Conservation (phyloP, 2,113 vertebrate species). For the Thermophis baileyi region DNA sequence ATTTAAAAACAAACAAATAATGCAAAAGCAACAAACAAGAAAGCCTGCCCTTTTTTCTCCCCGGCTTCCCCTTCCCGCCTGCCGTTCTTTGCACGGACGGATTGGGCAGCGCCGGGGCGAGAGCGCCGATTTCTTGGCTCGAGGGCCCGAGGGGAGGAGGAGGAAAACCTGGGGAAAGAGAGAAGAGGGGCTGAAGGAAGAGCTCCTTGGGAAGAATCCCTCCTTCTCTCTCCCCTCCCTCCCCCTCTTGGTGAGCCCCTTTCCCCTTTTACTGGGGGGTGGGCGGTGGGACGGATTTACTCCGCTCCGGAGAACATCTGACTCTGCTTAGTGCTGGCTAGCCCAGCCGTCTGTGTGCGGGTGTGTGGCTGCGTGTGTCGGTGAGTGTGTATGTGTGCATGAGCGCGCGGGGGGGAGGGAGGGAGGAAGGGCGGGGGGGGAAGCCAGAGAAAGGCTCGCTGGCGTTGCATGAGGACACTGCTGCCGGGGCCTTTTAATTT, state of each 20-base stretch:
- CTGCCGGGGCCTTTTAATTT: constrained; percentile 69
- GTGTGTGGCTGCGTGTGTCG: constrained; percentile 58
- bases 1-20: background rate
- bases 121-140: background rate
- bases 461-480: constrained; percentile 65
- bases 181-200: background rate
- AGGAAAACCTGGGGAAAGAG: too few relatives aligned
- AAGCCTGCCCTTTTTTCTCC: background rate
- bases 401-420: background rate
- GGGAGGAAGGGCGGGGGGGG: constrained; percentile 42
- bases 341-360: constrained; percentile 76
- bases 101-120: constrained; percentile 36
- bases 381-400: constrained; percentile 60
- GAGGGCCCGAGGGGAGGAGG: background rate
- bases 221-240: background rate
- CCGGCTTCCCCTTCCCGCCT: constrained; percentile 56
- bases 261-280: constrained; percentile 69
- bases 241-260: constrained; percentile 36
- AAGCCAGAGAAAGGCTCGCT: constrained; percentile 55
- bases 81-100: constrained; percentile 77
- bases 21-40: background rate
- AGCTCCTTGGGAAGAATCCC: background rate
- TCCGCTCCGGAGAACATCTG: constrained; percentile 89
- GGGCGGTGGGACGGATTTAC: constrained; percentile 68
- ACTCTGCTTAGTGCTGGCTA: constrained; percentile 79